Conservation (phyloP, 2,113 vertebrate genomes). For the Tetraodon nigroviridis region DNA sequence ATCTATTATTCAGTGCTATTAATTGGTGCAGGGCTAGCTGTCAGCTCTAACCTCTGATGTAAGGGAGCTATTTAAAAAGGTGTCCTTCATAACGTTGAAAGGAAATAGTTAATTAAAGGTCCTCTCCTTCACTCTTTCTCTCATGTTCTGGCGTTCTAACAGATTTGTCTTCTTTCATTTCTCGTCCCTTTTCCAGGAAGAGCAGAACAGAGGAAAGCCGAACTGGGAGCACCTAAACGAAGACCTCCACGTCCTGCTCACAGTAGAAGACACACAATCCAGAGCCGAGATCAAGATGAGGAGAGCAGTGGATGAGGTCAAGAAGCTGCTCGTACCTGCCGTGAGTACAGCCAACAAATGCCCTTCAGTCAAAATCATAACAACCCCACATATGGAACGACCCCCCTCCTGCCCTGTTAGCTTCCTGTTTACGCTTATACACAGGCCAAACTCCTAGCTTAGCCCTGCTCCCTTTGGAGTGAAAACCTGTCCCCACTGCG, state of each 20-base stretch:
- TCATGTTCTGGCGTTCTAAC: constrained; percentile 30
- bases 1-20: constrained; percentile 55
- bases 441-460: constrained; percentile 53
- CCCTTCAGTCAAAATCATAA: constrained; percentile 26
- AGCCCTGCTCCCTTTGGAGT: constrained; percentile 38
- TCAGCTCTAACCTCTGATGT: constrained; percentile 52
- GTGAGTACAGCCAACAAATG: constrained; percentile 64
- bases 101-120: constrained; percentile 62
- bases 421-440: constrained; percentile 61
- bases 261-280: constrained; percentile 80
- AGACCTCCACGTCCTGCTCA: constrained; percentile 81
- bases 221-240: constrained; percentile 84
- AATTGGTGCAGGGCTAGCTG: constrained; percentile 60
- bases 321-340: constrained; percentile 82
- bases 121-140: constrained; percentile 44
- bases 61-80: constrained; percentile 54
- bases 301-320: constrained; percentile 80
- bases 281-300: constrained; percentile 80
- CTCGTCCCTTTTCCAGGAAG: constrained; percentile 66
- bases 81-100: constrained; percentile 63
- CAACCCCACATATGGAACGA: constrained; percentile 43
- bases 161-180: constrained; percentile 32
- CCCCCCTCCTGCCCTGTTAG: constrained; percentile 35
- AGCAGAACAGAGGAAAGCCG: constrained; percentile 82
- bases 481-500: constrained; percentile 54